Base-by-base conservation (phyloP, 2,888 invertebrate species). In the Drosophila longiperda region DNA sequence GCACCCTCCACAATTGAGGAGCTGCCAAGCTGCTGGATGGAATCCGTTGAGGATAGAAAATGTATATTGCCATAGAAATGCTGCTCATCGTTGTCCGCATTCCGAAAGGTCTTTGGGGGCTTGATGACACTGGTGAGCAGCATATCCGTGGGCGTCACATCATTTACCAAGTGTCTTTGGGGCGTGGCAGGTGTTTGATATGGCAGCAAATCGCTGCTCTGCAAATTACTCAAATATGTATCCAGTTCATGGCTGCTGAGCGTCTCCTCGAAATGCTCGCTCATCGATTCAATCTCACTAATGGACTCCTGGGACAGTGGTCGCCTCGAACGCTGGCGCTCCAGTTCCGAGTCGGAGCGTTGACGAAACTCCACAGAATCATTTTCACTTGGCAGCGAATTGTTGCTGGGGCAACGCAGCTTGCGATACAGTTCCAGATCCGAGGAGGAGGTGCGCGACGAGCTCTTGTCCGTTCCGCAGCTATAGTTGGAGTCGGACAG, bases 291-390 rank as follows among this genome's bases (percentile, higher is more conserved):
- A 50, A 96, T 93, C 90, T 96, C 96, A 89, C 96, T 96, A 8
- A 93, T 92, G 49, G 96, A 96, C 82, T 97, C 96, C 89, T 96
- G 96, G 26, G 96, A 96, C 5, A 97, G 94, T 0, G 97, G 96
- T 78, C 96, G 93, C 58, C 97, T 94, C 85, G 96, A 97, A 49
- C 96, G 92, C 81, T 95, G 94, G 33, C 94, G 94, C 83, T 95
- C 95, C 48, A 95, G 81, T 2, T 94, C 94, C 72, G 95, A 94
- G 78, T 94, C 94, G 9, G 93, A 92, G 17, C 91, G 89, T 36
- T 91, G 91, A 4, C 95, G 93, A 8, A 95, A 93, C 79, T 96
- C 95, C 4, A 95, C 93, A 1, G 94, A 94, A 73, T 93, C 93
- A 0, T 86, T 91, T 74, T 93, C 92, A 48, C 92, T 93, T 71